Conservation (phyloP, 2,888 invertebrate genomes). For the Eilema griseolum region DNA sequence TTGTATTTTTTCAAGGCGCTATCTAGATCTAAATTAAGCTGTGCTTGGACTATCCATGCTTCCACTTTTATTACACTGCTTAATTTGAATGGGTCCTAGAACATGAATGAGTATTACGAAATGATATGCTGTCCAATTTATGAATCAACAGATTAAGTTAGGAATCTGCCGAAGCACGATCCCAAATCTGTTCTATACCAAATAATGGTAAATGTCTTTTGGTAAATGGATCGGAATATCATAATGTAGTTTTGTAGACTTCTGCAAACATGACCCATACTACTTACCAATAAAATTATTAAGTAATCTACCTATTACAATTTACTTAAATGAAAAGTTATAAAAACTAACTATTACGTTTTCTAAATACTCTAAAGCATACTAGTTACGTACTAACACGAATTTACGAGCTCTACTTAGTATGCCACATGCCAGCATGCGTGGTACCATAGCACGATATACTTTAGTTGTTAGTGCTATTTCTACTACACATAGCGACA, state of each 20-base stretch:
- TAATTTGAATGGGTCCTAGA: too few species aligned
- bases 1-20: not conserved
- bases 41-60: not conserved
- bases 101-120: too few species aligned
- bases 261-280: too few species aligned
- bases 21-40: not conserved
- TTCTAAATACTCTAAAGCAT: not conserved
- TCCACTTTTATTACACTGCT: too few species aligned
- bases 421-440: not conserved
- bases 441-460: not conserved
- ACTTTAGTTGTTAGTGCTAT: not conserved
- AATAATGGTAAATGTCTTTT: not conserved
- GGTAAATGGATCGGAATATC: not conserved
- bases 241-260: not conserved
- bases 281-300: too few species aligned
- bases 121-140: too few species aligned
- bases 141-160: too few species aligned
- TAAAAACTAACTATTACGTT: not conserved
- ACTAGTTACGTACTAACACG: not conserved
- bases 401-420: slow-evolving; percentile 4
- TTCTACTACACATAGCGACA: not conserved
- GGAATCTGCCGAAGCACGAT: too few species aligned
- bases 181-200: too few species aligned
- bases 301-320: too few species aligned
- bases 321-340: too few species aligned